Base-by-base conservation (phyloP, 2,797 vertebrate genomes). In the Pteronotus mesoamericanus region DNA sequence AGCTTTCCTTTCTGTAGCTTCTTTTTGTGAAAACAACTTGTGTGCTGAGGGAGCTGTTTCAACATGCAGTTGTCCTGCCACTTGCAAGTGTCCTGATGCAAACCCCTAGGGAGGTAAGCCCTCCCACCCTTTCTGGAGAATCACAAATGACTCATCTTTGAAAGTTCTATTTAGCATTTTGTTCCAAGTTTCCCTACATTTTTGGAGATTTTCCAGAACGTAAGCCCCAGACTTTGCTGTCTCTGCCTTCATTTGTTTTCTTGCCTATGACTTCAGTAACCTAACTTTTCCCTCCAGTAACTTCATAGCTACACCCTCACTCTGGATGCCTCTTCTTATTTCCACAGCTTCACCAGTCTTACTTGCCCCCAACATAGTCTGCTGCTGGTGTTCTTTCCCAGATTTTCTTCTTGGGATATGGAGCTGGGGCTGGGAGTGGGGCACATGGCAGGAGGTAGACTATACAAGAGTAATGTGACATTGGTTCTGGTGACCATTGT, bases 61-160 rank as follows among this genome's bases (percentile, higher is more conserved):
- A 53, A 32, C 44, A 18, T 22, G 22, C 6, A 9, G 0, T 12
- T 9, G 8, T 74, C 26, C 42, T 89, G 48, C 18, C 0, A 2
- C 16, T 19, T 21, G 11, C 42, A 26, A 77, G 39, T 53, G 48
- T 53, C 79, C 79, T 12, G 7, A 48, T 18, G 37, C 42, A 18
- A 21, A 32, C 39, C 34, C 22, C 21, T 0, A 66, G 19, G 79
- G 55, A 46, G 32, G 15, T 0, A 5, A 42, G 42, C 84, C 85
- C 6, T 71, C 22, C 32, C 12, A 15, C 32, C 68, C 16, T 57
- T 9, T 75, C 68, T 42, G 9, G 26, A 68, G 64, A 71, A 37
- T 69, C 39, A 26, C 83, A 87, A 79, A 78, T 18, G 55, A 48
- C 79, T 53, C 79, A 55, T 6, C 48, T 61, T 71, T 59, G 59